phyloP scores from a whole-genome alignment of 2,797 vertebrate genomes.

The Synaphobranchus kaupii region DNA sequence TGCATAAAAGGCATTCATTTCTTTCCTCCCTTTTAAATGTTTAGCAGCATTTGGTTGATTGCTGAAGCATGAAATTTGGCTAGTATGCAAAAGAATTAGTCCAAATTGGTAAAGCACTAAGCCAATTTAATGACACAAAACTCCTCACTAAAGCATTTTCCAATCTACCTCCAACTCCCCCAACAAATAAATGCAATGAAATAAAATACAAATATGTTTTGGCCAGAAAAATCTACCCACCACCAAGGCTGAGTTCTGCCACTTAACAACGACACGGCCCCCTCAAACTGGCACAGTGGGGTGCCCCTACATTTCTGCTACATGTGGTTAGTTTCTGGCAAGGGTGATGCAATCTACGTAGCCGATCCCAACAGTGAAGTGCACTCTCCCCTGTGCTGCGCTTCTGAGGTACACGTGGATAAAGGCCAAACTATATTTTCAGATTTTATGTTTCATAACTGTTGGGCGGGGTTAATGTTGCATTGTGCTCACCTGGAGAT shows the following conservation, averaged over 20 bases:
- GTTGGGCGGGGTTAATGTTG: neutral
- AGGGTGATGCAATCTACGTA: neutral
- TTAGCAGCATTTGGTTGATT: neutral
- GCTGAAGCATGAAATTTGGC: neutral
- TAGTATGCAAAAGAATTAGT: neutral
- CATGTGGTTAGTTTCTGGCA: neutral
- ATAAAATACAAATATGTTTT: neutral
- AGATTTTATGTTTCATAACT: neutral
- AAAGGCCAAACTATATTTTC: neutral
- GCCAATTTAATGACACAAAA: neutral
- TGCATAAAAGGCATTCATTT: too few relatives aligned
- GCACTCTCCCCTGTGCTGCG: neutral
- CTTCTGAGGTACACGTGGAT: neutral
- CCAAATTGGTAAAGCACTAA: neutral
- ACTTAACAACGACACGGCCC: neutral
- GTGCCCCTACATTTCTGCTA: neutral
- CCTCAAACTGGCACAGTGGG: neutral
- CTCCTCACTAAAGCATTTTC: neutral
- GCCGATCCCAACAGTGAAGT: neutral
- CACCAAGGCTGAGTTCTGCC: neutral
- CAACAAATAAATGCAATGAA: neutral
- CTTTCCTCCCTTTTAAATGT: too few relatives aligned
- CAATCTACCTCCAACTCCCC: neutral
- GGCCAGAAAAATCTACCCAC: neutral
- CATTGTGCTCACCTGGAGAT: neutral